Conservation (phyloP, 1,140 invertebrate species). For the Drosophila mojavensis region DNA sequence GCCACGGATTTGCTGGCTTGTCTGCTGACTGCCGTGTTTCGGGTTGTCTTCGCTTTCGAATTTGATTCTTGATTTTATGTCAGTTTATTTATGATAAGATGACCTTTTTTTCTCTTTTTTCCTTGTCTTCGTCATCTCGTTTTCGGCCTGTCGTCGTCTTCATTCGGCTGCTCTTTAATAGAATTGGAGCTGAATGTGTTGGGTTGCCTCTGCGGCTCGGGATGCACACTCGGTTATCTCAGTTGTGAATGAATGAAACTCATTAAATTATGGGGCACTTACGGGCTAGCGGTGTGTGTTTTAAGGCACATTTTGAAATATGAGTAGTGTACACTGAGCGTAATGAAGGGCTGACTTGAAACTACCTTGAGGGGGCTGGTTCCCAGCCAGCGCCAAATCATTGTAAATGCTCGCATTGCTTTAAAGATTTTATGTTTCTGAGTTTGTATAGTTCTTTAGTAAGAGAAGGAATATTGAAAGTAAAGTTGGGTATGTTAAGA, state of each 20-base stretch:
- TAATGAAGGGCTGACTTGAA: neutral
- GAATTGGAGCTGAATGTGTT: constrained; percentile 49
- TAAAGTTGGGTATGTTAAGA: too few species aligned
- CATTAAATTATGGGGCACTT: constrained; percentile 77
- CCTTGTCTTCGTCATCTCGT: constrained; percentile 11
- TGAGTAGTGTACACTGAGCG: constrained; percentile 61
- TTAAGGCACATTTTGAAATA: constrained; percentile 63
- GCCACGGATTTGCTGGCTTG: constrained; percentile 76
- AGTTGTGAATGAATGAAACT: constrained; percentile 74
- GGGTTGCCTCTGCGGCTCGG: constrained; percentile 37
- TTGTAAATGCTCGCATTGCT: too few species aligned
- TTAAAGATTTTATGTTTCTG: too few species aligned
- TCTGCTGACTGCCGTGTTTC: constrained; percentile 9
- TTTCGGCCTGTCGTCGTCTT: constrained; percentile 27
- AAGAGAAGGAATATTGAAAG: too few species aligned
- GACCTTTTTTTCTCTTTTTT: constrained; percentile 64
- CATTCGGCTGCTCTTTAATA: constrained; percentile 27
- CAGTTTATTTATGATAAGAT: constrained; percentile 83
- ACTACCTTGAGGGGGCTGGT: neutral
- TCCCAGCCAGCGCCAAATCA: too few species aligned
- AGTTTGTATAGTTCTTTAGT: too few species aligned
- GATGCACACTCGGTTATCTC: constrained; percentile 23
- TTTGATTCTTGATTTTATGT: constrained; percentile 83
- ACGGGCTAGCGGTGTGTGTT: constrained; percentile 59
- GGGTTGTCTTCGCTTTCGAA: constrained; percentile 62